Evolutionary conservation across 2,888 invertebrate genomes (phyloP).

Genomic region (Falcaria lacertinaria): DNA sequence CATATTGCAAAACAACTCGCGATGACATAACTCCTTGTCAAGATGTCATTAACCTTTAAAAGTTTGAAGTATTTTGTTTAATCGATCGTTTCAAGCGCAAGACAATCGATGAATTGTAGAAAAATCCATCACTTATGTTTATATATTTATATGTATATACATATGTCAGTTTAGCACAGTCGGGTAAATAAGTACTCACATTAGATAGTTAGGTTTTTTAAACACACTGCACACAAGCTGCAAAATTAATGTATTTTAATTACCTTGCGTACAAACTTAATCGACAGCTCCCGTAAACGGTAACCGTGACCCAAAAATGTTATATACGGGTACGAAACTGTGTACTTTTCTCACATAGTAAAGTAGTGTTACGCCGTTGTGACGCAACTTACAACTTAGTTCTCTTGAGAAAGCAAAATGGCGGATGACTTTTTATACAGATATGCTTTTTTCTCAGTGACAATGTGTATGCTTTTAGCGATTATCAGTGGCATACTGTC

Average conservation of each 20-base stretch:
- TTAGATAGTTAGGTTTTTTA: too few species aligned
- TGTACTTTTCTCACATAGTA: slow-evolving; percentile 18
- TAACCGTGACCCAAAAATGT: slow-evolving; percentile 27
- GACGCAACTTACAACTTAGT: slow-evolving; percentile 8
- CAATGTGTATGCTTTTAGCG: too few species aligned
- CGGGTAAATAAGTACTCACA: too few species aligned
- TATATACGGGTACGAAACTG: slow-evolving; percentile 13
- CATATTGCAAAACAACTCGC: background rate
- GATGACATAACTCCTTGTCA: background rate
- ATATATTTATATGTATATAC: too few species aligned
- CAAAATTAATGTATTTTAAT: slow-evolving; percentile 8
- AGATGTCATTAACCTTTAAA: background rate
- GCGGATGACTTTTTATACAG: slow-evolving; percentile 1
- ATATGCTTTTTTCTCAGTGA: too few species aligned
- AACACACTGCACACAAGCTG: too few species aligned
- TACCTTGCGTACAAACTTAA: slow-evolving; percentile 20
- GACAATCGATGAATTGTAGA: too few species aligned
- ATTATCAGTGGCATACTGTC: too few species aligned
- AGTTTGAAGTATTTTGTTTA: too few species aligned
- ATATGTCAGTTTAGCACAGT: too few species aligned
- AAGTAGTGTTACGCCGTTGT: slow-evolving; percentile 19
- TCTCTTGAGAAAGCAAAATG: slow-evolving; percentile 19
- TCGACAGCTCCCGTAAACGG: slow-evolving; percentile 16
- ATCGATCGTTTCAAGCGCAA: too few species aligned
- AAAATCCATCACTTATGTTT: too few species aligned